phyloP scores from a whole-genome alignment of 2,797 vertebrate species.

The Myotis planiceps region DNA sequence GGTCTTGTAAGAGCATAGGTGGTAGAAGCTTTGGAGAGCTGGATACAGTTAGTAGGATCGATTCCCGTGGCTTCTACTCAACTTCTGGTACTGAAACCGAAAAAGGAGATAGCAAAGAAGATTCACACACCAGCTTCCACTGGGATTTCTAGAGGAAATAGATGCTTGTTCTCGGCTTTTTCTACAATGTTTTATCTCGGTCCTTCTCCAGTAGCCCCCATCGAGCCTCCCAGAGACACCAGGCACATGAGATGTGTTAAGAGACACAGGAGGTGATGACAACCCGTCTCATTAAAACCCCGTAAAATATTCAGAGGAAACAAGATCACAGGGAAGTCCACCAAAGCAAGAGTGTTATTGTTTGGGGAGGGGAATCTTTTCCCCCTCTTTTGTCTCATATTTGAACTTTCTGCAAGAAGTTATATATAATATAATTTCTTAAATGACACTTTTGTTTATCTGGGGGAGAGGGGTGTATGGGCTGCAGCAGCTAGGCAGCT shows the following conservation, averaged over 20 bases:
- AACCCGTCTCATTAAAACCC: not conserved
- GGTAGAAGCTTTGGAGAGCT: not conserved
- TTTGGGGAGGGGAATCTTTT: not conserved
- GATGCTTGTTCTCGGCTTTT: not conserved
- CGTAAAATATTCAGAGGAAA: not conserved
- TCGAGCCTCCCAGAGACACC: not conserved
- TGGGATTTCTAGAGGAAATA: not conserved
- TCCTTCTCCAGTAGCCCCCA: not conserved
- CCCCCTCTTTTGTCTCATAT: not conserved
- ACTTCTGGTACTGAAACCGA: not conserved
- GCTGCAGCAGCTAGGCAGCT: not conserved
- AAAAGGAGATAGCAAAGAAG: not conserved
- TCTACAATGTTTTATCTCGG: not conserved
- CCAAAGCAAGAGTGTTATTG: not conserved
- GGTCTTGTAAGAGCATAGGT: too few species aligned
- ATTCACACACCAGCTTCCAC: not conserved
- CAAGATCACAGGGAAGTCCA: not conserved
- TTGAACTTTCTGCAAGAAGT: constrained; percentile 24
- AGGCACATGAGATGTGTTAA: not conserved
- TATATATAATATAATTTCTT: not conserved
- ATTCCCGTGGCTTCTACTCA: not conserved
- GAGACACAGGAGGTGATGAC: not conserved
- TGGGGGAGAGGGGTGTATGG: not conserved
- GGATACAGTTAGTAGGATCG: not conserved
- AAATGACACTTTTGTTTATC: not conserved